phyloP scores from a whole-genome alignment of 2,113 vertebrate genomes.

The Myotis lucifugus region DNA sequence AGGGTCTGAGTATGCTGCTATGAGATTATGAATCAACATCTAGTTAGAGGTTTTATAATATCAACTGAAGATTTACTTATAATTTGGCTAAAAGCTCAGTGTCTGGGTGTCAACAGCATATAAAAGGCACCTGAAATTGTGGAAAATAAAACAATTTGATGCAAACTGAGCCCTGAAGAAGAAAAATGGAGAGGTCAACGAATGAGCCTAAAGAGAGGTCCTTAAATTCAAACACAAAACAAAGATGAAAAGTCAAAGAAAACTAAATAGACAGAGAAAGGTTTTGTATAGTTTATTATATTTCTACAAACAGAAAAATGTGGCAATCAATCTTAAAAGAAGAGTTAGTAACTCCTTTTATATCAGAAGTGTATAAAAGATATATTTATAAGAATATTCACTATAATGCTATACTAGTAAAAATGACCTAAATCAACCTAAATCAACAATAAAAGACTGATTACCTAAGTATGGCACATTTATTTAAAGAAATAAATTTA shows the following conservation, averaged over 20 bases:
- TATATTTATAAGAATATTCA: not conserved
- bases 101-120: not conserved
- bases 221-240: not conserved
- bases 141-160: not conserved
- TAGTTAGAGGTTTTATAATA: not conserved
- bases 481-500: not conserved
- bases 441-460: not conserved
- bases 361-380: not conserved
- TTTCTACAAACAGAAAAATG: not conserved
- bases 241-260: not conserved
- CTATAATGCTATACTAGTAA: not conserved
- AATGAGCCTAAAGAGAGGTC: not conserved
- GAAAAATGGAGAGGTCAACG: not conserved
- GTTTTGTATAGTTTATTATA: not conserved
- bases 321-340: not conserved
- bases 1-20: not conserved
- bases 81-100: not conserved
- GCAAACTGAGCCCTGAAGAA: not conserved
- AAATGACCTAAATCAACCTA: conserved; percentile 9
- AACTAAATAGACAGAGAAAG: not conserved
- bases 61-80: conserved; percentile 3
- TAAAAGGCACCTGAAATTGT: not conserved
- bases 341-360: not conserved
- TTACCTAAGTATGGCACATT: not conserved
- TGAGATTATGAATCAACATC: not conserved